A percentile compares a stretch with the other conserved stretches of the same genome.
phyloP scores from a whole-genome alignment of 2,888 invertebrate species.

The Esperia sulphurella region DNA sequence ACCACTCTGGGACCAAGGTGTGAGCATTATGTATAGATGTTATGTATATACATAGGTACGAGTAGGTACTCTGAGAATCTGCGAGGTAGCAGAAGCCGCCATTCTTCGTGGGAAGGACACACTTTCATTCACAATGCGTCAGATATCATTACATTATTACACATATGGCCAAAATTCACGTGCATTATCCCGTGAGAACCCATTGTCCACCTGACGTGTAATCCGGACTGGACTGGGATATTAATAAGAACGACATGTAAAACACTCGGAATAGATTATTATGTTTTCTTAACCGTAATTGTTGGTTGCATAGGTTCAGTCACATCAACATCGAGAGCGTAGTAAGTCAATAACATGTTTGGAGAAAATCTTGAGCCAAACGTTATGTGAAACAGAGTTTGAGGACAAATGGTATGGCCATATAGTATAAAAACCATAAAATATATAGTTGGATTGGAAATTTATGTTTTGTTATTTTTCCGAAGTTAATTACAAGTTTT shows the following conservation, averaged over 20 bases:
- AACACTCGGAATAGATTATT: slow-evolving; percentile 11
- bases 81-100: slow-evolving; percentile 1
- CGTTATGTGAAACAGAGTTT: too few species aligned
- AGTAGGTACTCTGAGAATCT: too few species aligned
- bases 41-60: too few species aligned
- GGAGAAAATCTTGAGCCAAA: too few species aligned
- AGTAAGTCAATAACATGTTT: background rate
- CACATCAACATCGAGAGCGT: background rate
- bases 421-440: too few species aligned
- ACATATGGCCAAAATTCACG: slow-evolving; percentile 61
- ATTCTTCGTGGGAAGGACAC: slow-evolving; percentile 51
- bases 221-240: slow-evolving; percentile 26
- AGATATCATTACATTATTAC: slow-evolving; percentile 61
- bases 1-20: too few species aligned
- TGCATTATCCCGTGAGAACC: slow-evolving; percentile 67
- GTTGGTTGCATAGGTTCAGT: background rate
- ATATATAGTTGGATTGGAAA: background rate
- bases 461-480: background rate
- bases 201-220: slow-evolving; percentile 65
- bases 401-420: too few species aligned
- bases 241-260: slow-evolving; percentile 26
- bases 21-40: too few species aligned
- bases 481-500: too few species aligned
- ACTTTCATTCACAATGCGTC: slow-evolving; percentile 58
- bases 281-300: slow-evolving; percentile 15